Evolutionary conservation across 2,888 invertebrate genomes (phyloP).

Genomic region (Drosophila buzzatii): DNA sequence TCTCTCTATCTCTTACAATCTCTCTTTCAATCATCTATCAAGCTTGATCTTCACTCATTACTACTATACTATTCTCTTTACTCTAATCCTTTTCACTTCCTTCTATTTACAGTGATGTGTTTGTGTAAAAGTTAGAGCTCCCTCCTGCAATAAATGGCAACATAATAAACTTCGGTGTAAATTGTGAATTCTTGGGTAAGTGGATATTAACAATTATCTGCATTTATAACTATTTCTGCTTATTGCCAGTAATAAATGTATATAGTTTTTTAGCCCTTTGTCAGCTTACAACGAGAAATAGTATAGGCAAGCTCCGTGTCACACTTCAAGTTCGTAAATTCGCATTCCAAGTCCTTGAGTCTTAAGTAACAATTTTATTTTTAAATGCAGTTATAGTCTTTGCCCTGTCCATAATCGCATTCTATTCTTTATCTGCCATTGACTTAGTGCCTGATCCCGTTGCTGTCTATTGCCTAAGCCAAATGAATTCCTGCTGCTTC

Average conservation of each 20-base stretch:
- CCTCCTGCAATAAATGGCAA: neutral
- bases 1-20: too few species aligned
- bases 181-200: slow-evolving; percentile 1
- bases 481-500: slow-evolving; percentile 36
- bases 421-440: slow-evolving; percentile 12
- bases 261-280: neutral
- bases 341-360: neutral
- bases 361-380: neutral
- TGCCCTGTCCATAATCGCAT: slow-evolving; percentile 2
- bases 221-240: neutral
- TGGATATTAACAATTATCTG: neutral
- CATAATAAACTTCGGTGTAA: neutral
- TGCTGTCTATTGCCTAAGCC: slow-evolving; percentile 42
- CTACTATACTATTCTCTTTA: neutral
- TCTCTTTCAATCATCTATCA: neutral
- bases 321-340: neutral
- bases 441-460: slow-evolving; percentile 12
- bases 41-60: neutral
- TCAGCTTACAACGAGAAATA: too few species aligned
- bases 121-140: neutral
- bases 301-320: neutral
- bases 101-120: slow-evolving; percentile 7
- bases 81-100: neutral
- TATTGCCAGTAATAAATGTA: neutral
- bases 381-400: neutral